Conservation (phyloP, 2,888 invertebrate genomes). For the Melipona beecheii region DNA sequence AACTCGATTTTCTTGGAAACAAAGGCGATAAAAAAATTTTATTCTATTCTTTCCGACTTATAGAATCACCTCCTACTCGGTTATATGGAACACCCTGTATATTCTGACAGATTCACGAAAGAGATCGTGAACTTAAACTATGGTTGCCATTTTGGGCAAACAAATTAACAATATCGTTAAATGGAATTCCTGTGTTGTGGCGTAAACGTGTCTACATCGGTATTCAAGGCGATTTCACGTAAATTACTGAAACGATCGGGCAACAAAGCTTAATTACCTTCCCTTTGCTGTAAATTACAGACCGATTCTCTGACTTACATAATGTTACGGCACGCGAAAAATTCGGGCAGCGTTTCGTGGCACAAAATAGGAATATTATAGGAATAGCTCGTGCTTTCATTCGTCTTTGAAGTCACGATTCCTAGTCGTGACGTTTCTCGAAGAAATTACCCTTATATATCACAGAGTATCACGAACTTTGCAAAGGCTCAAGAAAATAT, state of each 20-base stretch:
- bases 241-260: constrained; percentile 41
- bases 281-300: constrained; percentile 46
- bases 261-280: constrained; percentile 38
- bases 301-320: constrained; percentile 31
- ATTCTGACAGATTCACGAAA: background rate
- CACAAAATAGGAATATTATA: constrained; percentile 25
- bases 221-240: background rate
- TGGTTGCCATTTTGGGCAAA: background rate
- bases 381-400: constrained; percentile 2
- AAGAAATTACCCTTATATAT: background rate
- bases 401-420: background rate
- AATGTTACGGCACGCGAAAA: constrained; percentile 39
- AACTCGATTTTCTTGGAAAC: no score
- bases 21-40: no score
- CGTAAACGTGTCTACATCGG: background rate
- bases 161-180: background rate
- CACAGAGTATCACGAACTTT: no score
- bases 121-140: background rate
- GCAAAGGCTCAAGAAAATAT: no score
- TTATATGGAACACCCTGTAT: background rate
- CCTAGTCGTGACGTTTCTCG: background rate
- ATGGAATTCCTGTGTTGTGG: background rate
- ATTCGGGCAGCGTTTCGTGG: constrained; percentile 26
- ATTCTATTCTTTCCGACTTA: no score
- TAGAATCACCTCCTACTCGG: no score